Base-by-base conservation (phyloP, 2,797 vertebrate species). In the Netta rufina region DNA sequence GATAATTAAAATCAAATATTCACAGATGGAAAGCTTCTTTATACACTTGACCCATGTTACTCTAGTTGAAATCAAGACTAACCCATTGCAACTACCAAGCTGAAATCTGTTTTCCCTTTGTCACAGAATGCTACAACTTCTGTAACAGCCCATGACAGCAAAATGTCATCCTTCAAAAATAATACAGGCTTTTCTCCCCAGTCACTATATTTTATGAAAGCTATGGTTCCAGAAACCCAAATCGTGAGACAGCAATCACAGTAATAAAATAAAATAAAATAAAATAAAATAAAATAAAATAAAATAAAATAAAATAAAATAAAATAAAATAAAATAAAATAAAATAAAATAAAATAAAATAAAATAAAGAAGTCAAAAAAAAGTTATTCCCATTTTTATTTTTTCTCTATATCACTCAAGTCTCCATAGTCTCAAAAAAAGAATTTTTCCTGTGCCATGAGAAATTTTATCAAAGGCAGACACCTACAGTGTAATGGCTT, bases 1-100 rank as follows among this genome's bases (percentile, higher is more conserved):
- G 75, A 36, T 94, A 93, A 96, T 96, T 95, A 95, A 95, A 95
- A 95, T 77, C 65, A 93, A 90, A 96, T 89, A 94, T 77, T 66
- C 84, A 80, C 90, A 94, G 90, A 95, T 89, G 89, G 89, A 83
- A 74, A 93, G 61, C n/a, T 72, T 28, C 65, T 93, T 95, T 85
- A 41, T 82, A 43, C 36, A 67, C 64, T 74, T 94, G 89, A 94
- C 92, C 93, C 39, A 8, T 76, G 77, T 77, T 75, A 93, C 21
- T 47, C 74, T 70, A 89, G 81, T 56, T 90, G 78, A 95, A 93
- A 74, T 83, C 36, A 83, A 71, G 58, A 85, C 53, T 91, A 89
- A 89, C 75, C 72, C 67, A 51, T 47, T 38, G 41, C 75, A 92
- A 36, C 71, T 74, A 74, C 25, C 41, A 24, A 95, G 45, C 8